Evolutionary conservation across 2,888 invertebrate genomes (phyloP).

Genomic region (Hydraecia micacea): DNA sequence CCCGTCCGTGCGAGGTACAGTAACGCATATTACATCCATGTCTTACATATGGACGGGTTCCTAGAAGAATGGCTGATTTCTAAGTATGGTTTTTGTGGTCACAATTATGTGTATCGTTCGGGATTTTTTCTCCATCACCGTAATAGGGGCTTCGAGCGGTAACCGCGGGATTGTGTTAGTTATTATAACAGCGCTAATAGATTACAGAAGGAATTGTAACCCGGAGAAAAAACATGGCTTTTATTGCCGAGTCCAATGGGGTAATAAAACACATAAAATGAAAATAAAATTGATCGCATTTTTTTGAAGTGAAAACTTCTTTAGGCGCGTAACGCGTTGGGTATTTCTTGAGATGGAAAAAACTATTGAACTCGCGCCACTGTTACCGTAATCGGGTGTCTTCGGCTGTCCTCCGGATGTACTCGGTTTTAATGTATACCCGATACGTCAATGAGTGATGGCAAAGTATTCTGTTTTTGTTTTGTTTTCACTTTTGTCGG

Average conservation of each 20-base stretch:
- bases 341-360: too few species aligned
- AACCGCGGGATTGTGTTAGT: constrained; percentile 27
- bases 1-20: constrained; percentile 45
- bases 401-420: too few species aligned
- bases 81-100: constrained; percentile 56
- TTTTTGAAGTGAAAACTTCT: too few species aligned
- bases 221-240: not conserved
- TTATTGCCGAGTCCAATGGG: not conserved
- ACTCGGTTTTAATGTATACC: too few species aligned
- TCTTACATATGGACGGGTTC: constrained; percentile 62
- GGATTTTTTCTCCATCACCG: constrained; percentile 37
- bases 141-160: constrained; percentile 46
- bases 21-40: constrained; percentile 53
- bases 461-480: too few species aligned
- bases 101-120: constrained; percentile 54
- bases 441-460: too few species aligned
- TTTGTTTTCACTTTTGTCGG: too few species aligned
- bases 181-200: constrained; percentile 24
- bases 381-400: too few species aligned
- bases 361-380: too few species aligned
- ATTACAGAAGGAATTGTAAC: constrained; percentile 11
- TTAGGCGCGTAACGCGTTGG: too few species aligned
- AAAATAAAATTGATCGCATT: not conserved
- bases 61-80: constrained; percentile 62
- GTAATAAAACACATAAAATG: not conserved